phyloP scores from a whole-genome alignment of 2,888 invertebrate genomes.

The Eupithecia inturbata region DNA sequence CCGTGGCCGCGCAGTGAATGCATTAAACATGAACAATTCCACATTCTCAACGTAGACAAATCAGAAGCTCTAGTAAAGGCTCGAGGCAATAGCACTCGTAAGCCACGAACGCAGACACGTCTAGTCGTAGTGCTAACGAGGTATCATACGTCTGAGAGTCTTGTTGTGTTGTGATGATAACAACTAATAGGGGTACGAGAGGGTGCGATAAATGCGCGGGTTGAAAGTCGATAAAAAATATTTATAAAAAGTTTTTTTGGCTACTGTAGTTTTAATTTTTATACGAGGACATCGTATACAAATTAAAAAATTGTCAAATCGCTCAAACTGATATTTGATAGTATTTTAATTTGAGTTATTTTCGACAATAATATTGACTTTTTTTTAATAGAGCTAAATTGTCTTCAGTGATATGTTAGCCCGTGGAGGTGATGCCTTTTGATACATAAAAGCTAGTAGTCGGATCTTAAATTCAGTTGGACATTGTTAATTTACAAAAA shows the following conservation, averaged over 20 bases:
- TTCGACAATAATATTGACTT: too few species aligned
- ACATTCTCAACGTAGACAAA: neutral
- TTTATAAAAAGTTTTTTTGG: too few species aligned
- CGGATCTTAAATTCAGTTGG: neutral
- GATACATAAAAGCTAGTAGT: neutral
- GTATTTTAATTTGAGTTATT: too few species aligned
- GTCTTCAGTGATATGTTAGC: too few species aligned
- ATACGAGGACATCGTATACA: too few species aligned
- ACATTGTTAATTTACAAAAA: neutral
- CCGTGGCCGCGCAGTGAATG: neutral
- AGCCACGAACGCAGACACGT: conserved; percentile 21
- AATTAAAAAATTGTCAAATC: too few species aligned
- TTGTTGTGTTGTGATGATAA: conserved; percentile 28
- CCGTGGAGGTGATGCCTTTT: too few species aligned
- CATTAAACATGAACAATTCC: conserved; percentile 13
- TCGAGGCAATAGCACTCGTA: conserved; percentile 11
- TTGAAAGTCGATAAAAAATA: too few species aligned
- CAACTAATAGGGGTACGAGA: conserved; percentile 7
- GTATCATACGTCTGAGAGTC: conserved; percentile 27
- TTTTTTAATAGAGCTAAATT: too few species aligned
- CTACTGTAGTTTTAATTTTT: too few species aligned
- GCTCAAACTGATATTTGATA: too few species aligned
- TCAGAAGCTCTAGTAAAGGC: conserved; percentile 12
- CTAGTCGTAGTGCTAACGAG: conserved; percentile 30
- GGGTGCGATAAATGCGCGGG: neutral